A percentile compares a stretch with the other conserved stretches of the same genome.
phyloP scores from a whole-genome alignment of 2,797 vertebrate species.

The Gadopsis bispinosus region DNA sequence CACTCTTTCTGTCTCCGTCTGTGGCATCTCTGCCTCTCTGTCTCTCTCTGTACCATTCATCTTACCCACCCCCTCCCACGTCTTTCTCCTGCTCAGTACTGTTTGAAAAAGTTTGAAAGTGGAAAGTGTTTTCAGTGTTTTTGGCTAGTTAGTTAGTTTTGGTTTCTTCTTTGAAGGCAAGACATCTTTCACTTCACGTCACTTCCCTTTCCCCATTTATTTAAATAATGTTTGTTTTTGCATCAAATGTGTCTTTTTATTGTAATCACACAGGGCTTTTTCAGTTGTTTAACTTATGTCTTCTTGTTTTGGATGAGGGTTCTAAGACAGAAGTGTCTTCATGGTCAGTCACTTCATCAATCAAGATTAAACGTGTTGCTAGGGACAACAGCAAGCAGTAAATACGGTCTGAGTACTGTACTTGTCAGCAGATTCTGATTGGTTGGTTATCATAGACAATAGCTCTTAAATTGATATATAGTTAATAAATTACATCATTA shows the following conservation, averaged over 20 bases:
- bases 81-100: constrained; percentile 4
- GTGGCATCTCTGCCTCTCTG: constrained; percentile 62
- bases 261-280: not conserved
- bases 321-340: constrained; percentile 14
- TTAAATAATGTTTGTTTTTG: not conserved
- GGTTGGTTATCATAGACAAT: not conserved
- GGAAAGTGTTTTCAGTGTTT: not conserved
- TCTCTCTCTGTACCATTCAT: constrained; percentile 30
- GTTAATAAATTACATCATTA: not conserved
- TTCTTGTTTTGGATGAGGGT: constrained; percentile 1
- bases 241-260: not conserved
- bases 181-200: not conserved
- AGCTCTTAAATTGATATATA: not conserved
- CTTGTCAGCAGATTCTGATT: constrained; percentile 12
- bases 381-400: constrained; percentile 7
- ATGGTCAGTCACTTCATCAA: constrained; percentile 4
- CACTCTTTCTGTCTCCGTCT: constrained; percentile 61
- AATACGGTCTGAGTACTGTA: not conserved
- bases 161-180: constrained; percentile 32
- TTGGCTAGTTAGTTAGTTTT: constrained; percentile 9
- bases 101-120: constrained; percentile 1
- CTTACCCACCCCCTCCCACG: not conserved
- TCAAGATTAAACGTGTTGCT: constrained; percentile 7
- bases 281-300: not conserved
- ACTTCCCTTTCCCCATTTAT: constrained; percentile 16